Evolutionary conservation across 2,888 invertebrate genomes (phyloP), one percentile per base, ranked within the genome.

Genomic region (Sphecodes monilicornis): DNA sequence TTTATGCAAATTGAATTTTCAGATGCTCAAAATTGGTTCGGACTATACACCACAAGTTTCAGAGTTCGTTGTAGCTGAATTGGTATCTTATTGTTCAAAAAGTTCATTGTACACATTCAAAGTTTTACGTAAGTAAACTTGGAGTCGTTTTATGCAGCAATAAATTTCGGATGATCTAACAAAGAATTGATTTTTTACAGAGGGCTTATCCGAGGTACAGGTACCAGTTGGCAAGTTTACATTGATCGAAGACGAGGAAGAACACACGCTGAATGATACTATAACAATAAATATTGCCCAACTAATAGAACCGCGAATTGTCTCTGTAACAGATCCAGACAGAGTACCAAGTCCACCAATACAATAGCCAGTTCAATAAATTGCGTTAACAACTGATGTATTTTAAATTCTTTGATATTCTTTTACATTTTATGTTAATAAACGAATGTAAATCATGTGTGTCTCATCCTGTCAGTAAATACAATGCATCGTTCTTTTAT

Each of bases 31-130:
- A 88, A 92, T 95, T 68, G 93, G 91, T 32, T 86, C 90, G 39
- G 91, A 94, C 86, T 95, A 95, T 82, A 92, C 93, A n/a, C 95
- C 95, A 10, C 92, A 93, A 85, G 50, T 95, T 26, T 95, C 95
- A 0, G 89, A 92, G 16, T 90, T 90, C 50, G 94, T 95, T 70
- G 82, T 95, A 36, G 95, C 93, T 0, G 89, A 93, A 90, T 93
- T 93, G 5, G 11, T 93, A 36, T 79, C 83, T 13, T 89, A 82
- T 82, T 85, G 80, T 66, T 32, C 83, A 16, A 87, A 90, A 26
- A 86, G 78, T 26, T 80, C 77, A 50, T 72, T 80, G 13, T 92
- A 93, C 64, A 90, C 81, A 3, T 76, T 95, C 1, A 90, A 91
- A 74, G 84, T 95, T 78, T 80, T 90, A 6, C 79, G 93, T 93